Percentiles rank a stretch among this genome's conserved stretches.
Evolutionary conservation across 30 jellyfish, hydroid and myxozoan genomes (phyloP).

Genomic region (Chrysaora quinquecirrha): DNA sequence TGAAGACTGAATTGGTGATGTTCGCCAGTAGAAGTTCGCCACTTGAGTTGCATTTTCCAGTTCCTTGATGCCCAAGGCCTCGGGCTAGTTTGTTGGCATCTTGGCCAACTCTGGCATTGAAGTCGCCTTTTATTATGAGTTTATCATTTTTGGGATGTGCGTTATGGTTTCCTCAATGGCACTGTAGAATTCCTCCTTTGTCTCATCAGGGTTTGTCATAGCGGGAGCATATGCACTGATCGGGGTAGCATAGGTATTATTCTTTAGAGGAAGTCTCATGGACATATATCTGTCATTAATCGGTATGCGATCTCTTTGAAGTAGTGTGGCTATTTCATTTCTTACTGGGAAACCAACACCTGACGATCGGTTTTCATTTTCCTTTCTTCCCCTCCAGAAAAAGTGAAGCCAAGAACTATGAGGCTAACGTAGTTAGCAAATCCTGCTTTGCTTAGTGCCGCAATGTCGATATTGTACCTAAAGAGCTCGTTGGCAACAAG

Average conservation of each 20-base stretch:
- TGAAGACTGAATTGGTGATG: conserved; percentile 48
- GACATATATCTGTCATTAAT: conserved; percentile 25
- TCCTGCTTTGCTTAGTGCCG: conserved; percentile 35
- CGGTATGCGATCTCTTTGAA: conserved; percentile 6
- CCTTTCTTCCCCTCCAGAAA: conserved; percentile 53
- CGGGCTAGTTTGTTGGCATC: conserved; percentile 28
- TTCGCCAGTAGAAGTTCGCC: conserved; percentile 42
- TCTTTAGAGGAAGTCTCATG: conserved; percentile 9
- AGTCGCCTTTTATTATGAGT: conserved; percentile 30
- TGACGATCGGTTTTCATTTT: conserved; percentile 11
- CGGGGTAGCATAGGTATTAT: conserved; percentile 8
- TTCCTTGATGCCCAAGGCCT: no score
- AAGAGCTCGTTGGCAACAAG: conserved; percentile 24
- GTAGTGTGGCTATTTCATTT: neutral
- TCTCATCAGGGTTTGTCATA: conserved; percentile 35
- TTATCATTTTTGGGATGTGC: conserved; percentile 11
- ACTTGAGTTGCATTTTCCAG: conserved; percentile 30
- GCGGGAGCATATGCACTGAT: conserved; percentile 42
- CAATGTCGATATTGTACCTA: conserved; percentile 29
- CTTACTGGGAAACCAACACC: conserved; percentile 42
- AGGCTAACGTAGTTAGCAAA: conserved; percentile 11
- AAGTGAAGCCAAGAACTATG: conserved; percentile 37
- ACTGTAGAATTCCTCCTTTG: conserved; percentile 3
- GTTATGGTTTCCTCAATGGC: neutral
- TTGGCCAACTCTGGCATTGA: conserved; percentile 24